Evolutionary conservation across 2,888 invertebrate genomes (phyloP).

Genomic region (Zaprionus obscuricornis): DNA sequence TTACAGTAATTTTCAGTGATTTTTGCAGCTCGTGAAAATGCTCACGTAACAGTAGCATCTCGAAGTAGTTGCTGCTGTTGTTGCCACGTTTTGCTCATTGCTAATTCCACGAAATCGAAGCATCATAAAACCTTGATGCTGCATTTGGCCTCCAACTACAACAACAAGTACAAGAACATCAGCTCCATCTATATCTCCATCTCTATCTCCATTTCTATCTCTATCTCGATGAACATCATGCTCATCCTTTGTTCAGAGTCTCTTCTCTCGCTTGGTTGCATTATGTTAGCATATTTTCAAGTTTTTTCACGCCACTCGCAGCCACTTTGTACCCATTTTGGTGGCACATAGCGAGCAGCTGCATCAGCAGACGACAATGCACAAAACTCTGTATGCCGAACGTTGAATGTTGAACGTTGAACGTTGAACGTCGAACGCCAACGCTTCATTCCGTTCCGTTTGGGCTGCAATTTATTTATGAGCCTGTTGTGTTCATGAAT

Average conservation of each 20-base stretch:
- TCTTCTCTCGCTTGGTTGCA: conserved; percentile 37
- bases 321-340: conserved; percentile 51
- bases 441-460: conserved; percentile 32
- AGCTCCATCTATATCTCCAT: not conserved
- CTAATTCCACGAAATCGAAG: conserved; percentile 80
- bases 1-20: conserved; percentile 15
- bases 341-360: conserved; percentile 37
- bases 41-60: no score
- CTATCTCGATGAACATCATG: not conserved
- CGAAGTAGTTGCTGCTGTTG: conserved; percentile 18
- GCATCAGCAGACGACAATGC: conserved; percentile 42
- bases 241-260: conserved; percentile 1
- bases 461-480: conserved; percentile 69
- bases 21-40: conserved; percentile 17
- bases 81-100: conserved; percentile 60
- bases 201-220: not conserved
- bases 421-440: not conserved
- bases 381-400: no score
- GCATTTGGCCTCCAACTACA: conserved; percentile 33
- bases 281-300: conserved; percentile 68
- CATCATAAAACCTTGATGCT: conserved; percentile 74
- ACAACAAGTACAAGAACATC: not conserved
- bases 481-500: conserved; percentile 72
- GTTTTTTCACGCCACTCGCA: conserved; percentile 58
- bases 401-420: conserved; percentile 3